Base-by-base conservation (phyloP, 2,113 vertebrate species). In the Rhabdomys dilectus region DNA sequence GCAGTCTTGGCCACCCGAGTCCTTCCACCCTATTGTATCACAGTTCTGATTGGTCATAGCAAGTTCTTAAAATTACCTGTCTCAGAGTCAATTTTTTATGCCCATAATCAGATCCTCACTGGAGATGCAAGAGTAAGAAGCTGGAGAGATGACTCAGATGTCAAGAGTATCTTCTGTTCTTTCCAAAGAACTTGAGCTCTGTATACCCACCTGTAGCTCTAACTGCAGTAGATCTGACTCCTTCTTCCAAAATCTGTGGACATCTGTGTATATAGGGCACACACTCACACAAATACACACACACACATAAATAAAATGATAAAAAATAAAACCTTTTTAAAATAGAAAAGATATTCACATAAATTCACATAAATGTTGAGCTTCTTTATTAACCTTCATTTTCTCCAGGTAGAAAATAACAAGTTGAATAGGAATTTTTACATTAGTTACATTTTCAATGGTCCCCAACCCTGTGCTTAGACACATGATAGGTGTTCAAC, bases 31-130 rank as follows among this genome's bases (percentile, higher is more conserved):
- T 21, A 24, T 64, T 39, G 56, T 22, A 0, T 19, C 12, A 39
- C 45, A 26, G 1, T 77, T 77, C 62, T 76, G 13, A 19, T 80
- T 45, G 17, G 9, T 92, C 29, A 62, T 16, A 15, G 26, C 21
- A 45, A 64, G 75, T 42, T 56, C 22, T 68, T 60, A 0, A 45
- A 53, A 9, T 21, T 87, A 53, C 22, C 85, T 51, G 72, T 34
- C 51, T 78, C 22, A 39, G 68, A 88, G 12, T 36, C 29, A 36
- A 66, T 34, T 42, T 22, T 7, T 10, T 88, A 36, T 91, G 39
- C 21, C 10, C 29, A 45, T n/a, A 87, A 31, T 42, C 26, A 91
- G 42, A 95, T 91, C 91, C n/a, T 97, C 88, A 45, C 0, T n/a
- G 45, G 73, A 81, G 84, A 90, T 68, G 5, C 42, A 5, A 15